Base-by-base conservation (phyloP, 2,888 invertebrate species). In the Nowickia ferox region DNA sequence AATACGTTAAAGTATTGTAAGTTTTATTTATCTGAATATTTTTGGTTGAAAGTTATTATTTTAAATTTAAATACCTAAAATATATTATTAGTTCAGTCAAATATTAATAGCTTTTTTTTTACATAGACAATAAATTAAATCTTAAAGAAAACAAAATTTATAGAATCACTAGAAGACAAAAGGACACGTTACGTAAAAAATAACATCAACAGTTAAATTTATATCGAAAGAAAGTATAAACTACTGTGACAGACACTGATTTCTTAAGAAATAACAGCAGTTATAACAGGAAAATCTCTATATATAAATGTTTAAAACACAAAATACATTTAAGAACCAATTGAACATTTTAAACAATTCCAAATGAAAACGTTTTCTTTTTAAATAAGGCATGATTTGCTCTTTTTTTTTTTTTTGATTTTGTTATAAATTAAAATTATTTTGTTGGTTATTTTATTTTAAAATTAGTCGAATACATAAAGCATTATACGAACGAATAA, bases 1-100 rank as follows among this genome's bases (percentile, higher is more conserved):
- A 30, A 55, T 46, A 46, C 63, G 87, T 87, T 87, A 84, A 82
- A 82, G 81, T 72, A 77, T 82, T 76, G 69, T 75, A 87, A 61
- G 71, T 66, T 84, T 85, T 82, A 63, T 74, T 85, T 85, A 38
- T 82, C 65, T 68, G 4, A 71, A 69, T 51, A 75, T 75, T 75
- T 86, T 86, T 79, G 81, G 78, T 86, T 65, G 68, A 77, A 22
- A 61, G 61, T 69, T 61, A 44, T 71, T 68, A 59, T 72, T 59
- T n/a, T 40, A 72, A 19, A 59, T 57, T 68, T 59, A 48, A 77
- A 15, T 81, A 77, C 72, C 76, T 66, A 72, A 79, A 40, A 78
- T 30, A 68, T 55, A 74, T 30, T 30, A 63, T 79, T 80, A 83
- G 83, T 86, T 86, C 85, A 86, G 85, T 86, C 85, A 66, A 69